A percentile compares a stretch with the other conserved stretches of the same genome.
phyloP scores from a whole-genome alignment of 2,113 vertebrate genomes.

The Montifringilla adamsi region DNA sequence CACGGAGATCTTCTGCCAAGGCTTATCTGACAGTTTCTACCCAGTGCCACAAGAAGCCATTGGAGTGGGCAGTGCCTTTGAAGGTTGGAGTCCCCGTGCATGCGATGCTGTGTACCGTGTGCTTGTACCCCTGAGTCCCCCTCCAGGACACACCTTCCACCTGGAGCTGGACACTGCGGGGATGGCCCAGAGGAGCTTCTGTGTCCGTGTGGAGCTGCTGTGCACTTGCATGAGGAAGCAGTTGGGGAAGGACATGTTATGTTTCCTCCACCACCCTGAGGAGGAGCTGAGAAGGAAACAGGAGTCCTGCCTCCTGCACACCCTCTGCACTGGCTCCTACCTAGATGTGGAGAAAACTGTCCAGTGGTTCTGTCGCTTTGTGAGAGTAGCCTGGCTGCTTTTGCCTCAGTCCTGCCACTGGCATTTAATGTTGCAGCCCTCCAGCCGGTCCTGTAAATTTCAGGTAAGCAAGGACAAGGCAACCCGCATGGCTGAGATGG shows the following conservation, averaged over 20 bases:
- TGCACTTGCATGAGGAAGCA: neutral
- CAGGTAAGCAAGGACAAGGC: neutral
- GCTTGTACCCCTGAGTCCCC: neutral
- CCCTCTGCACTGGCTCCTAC: neutral
- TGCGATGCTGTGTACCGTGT: neutral
- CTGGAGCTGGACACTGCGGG: neutral
- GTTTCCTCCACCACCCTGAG: neutral
- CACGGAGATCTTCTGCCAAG: rapidly evolving
- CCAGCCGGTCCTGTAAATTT: neutral
- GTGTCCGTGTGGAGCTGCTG: neutral
- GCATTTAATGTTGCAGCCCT: neutral
- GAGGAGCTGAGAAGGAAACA: neutral
- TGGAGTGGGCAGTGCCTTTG: rapidly evolving
- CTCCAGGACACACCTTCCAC: neutral
- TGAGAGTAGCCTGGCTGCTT: neutral
- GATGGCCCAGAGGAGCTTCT: neutral
- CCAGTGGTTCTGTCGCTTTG: neutral
- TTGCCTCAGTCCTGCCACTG: neutral
- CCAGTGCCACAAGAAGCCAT: neutral
- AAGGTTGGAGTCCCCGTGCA: neutral
- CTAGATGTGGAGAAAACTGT: neutral
- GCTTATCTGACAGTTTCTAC: neutral
- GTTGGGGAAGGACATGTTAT: neutral
- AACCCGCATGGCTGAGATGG: neutral
- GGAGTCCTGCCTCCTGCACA: neutral